These are phyloP conservation scores for Lacanobia oleracea DNA, from an alignment of 2,888 invertebrate genomes.

Conservation along the genomic window DNA sequence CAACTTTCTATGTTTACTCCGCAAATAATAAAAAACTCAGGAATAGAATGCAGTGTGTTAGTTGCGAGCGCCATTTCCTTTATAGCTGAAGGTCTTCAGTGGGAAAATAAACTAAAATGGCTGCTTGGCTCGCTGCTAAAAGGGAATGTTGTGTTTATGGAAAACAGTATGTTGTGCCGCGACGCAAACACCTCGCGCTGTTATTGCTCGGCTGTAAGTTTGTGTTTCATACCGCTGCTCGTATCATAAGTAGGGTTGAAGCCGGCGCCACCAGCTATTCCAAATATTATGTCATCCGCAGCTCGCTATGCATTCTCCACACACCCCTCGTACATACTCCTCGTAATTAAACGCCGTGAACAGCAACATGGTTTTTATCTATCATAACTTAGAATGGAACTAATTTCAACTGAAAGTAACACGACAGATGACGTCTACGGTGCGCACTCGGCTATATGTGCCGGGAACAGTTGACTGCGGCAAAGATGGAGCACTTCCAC, in stretches of 20 bases:
- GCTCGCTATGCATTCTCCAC: conserved; percentile 17
- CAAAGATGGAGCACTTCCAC: conserved; percentile 44
- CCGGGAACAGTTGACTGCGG: conserved; percentile 28
- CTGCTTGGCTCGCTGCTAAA: conserved; percentile 47
- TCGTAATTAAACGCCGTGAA: conserved; percentile 37
- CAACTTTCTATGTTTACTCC: conserved; percentile 27
- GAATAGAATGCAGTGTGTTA: conserved; percentile 39
- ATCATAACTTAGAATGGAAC: conserved; percentile 30
- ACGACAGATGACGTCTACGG: conserved; percentile 12
- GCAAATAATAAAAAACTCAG: conserved; percentile 45
- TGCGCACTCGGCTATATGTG: conserved; percentile 14
- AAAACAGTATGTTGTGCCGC: conserved; percentile 53
- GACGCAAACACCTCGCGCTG: conserved; percentile 47
- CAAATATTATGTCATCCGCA: conserved; percentile 39
- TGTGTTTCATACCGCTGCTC: conserved; percentile 44
- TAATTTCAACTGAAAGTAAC: conserved; percentile 37
- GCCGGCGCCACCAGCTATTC: conserved; percentile 13
- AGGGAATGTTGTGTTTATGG: conserved; percentile 67
- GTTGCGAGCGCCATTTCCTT: conserved; percentile 47
- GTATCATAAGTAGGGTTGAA: conserved; percentile 32
- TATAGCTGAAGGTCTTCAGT: conserved; percentile 46
- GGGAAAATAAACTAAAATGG: conserved; percentile 57
- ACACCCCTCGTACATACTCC: conserved; percentile 5
- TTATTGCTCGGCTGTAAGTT: conserved; percentile 58
- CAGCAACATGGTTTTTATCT: conserved; percentile 9